phyloP scores from a whole-genome alignment of 1,140 invertebrate species.

The Himalopsyche phryganea region DNA sequence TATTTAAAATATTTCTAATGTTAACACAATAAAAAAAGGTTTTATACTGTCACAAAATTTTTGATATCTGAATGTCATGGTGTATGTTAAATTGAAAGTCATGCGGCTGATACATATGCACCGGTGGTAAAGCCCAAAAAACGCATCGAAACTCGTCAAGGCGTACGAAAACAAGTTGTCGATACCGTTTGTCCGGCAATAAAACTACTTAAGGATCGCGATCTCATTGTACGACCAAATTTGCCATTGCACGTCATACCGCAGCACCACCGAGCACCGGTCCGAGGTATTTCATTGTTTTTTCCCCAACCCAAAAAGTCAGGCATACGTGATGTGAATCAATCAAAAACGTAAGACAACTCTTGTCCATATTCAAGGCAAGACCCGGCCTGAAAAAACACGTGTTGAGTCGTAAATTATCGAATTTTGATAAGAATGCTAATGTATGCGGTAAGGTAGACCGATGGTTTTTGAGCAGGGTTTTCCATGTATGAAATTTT shows the following conservation, averaged over 20 bases:
- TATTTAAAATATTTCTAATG: no score
- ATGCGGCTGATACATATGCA: neutral
- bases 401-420: conserved; percentile 35
- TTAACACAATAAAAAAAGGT: no score
- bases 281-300: conserved; percentile 12
- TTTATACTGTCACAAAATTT: no score
- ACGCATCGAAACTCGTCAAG: conserved; percentile 6
- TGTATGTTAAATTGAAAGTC: neutral
- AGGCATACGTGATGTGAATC: conserved; percentile 26
- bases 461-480: neutral
- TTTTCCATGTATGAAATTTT: neutral
- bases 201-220: conserved; percentile 15
- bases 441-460: conserved; percentile 20
- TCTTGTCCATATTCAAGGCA: conserved; percentile 10
- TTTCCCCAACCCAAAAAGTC: conserved; percentile 18
- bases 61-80: no score
- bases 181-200: conserved; percentile 24
- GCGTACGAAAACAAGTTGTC: conserved; percentile 7
- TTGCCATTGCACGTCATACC: conserved; percentile 9
- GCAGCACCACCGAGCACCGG: conserved; percentile 11
- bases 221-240: conserved; percentile 27
- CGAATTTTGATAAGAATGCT: conserved; percentile 32
- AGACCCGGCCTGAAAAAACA: conserved; percentile 25
- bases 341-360: conserved; percentile 3
- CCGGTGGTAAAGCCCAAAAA: conserved; percentile 8